These are phyloP conservation scores for Trachelus iudaicus DNA, from an alignment of 2,888 invertebrate genomes.

Conservation along the genomic window DNA sequence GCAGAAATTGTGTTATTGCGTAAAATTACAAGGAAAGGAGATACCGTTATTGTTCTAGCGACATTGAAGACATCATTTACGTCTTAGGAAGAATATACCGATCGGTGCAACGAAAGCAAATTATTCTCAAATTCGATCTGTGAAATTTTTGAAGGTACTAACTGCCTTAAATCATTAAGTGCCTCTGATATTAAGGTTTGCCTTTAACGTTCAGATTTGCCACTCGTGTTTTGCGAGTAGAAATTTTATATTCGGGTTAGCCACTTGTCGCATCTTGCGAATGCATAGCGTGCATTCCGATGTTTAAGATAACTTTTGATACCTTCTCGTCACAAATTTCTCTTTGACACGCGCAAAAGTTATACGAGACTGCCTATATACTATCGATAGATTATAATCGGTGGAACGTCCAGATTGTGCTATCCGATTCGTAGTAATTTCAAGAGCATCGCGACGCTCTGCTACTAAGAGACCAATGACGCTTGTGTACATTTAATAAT, in stretches of 20 bases:
- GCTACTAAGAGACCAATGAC: neutral
- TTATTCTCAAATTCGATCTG: neutral
- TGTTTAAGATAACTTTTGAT: neutral
- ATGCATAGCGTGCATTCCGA: neutral
- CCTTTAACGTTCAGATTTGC: neutral
- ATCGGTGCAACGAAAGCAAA: neutral
- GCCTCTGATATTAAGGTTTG: neutral
- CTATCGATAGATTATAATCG: neutral
- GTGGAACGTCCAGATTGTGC: neutral
- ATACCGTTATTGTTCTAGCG: neutral
- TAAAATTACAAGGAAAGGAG: neutral
- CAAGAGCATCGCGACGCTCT: neutral
- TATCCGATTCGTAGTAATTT: neutral
- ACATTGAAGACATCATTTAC: neutral
- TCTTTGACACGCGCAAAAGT: neutral
- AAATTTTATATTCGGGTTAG: neutral
- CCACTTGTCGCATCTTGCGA: neutral
- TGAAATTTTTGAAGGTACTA: neutral
- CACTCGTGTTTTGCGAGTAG: neutral
- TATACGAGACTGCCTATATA: neutral
- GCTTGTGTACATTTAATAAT: neutral
- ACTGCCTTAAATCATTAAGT: neutral
- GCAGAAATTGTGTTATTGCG: neutral
- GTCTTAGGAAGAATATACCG: neutral
- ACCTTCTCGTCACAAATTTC: neutral